Evolutionary conservation across 2,113 vertebrate genomes (phyloP).

Genomic region (Himantopus leucocephalus): DNA sequence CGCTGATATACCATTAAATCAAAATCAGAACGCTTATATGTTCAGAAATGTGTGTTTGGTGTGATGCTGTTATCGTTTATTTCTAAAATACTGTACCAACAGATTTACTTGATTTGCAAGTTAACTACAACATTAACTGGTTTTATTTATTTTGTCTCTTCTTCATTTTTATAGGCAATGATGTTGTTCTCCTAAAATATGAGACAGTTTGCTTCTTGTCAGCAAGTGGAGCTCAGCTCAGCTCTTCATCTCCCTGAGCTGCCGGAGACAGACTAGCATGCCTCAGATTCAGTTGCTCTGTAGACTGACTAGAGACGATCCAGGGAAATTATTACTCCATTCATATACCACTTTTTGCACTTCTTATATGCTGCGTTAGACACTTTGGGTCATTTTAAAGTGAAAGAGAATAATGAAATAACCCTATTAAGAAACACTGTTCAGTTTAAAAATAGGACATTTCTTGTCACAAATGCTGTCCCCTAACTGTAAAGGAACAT

Average conservation of each 20-base stretch:
- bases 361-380: neutral
- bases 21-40: slow-evolving; percentile 72
- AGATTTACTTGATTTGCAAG: slow-evolving; percentile 84
- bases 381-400: neutral
- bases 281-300: slow-evolving; percentile 36
- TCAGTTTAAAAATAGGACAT: slow-evolving; percentile 7
- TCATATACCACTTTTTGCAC: slow-evolving; percentile 4
- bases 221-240: slow-evolving; percentile 78
- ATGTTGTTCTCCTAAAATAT: slow-evolving; percentile 80
- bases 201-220: slow-evolving; percentile 83
- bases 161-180: slow-evolving; percentile 80
- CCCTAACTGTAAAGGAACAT: slow-evolving; percentile 17
- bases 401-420: slow-evolving; percentile 7
- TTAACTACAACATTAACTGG: slow-evolving; percentile 83
- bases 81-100: slow-evolving; percentile 84
- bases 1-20: slow-evolving; percentile 81
- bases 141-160: slow-evolving; percentile 83
- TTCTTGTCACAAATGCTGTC: slow-evolving; percentile 5
- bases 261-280: slow-evolving; percentile 50
- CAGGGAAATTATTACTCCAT: neutral
- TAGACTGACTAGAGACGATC: neutral
- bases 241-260: slow-evolving; percentile 69
- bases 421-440: neutral
- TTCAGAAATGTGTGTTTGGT: slow-evolving; percentile 81
- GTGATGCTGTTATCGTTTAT: slow-evolving; percentile 81